Base-by-base conservation (phyloP, 1,140 invertebrate species). In the Camponotus pennsylvanicus region DNA sequence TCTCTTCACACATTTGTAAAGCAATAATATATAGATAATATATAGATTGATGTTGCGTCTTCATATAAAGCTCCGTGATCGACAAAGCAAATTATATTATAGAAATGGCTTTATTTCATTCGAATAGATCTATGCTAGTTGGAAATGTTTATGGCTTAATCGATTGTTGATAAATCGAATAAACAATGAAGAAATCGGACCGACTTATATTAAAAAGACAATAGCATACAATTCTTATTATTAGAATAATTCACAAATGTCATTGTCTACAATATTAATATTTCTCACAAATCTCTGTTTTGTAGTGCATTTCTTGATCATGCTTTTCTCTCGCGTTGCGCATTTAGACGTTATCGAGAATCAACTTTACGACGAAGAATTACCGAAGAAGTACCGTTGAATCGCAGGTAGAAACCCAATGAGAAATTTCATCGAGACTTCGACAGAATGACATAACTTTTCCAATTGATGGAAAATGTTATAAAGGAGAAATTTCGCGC, bases 401-500 rank as follows among this genome's bases (percentile, higher is more conserved):
- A 6, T 61, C 15, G 57, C n/a, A 37, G 11, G 8, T n/a, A 37
- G 45, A 49, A 67, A 55, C 27, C 63, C 52, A 86, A 86, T 86
- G 77, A 83, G 66, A 88, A 89, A 88, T 71, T 89, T 88, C n/a
- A 57, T 61, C 21, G n/a, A 52, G 8, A 73, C 61, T 86, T 71
- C 69, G 87, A 82, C 40, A 64, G 63, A 67, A 37, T 15, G 57
- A 78, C 6, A n/a, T 42, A 89, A 86, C 70, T 82, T 86, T 88
- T 86, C 63, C 83, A 82, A 89, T 86, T 73, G 77, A 40, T 13
- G 34, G 37, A 21, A 70, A 37, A 85, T 42, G 64, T 64, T 18
- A 7, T 13, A 49, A 83, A 61, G 15, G 34, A 40, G 4, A 73
- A 87, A 73, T 86, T 75, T 63, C 0, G 4, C 2, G 18, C 21